These are phyloP conservation scores for Haliclona indistincta DNA, from an alignment of 37 sponge, comb jelly and placozoan species.

Conservation along the genomic window DNA sequence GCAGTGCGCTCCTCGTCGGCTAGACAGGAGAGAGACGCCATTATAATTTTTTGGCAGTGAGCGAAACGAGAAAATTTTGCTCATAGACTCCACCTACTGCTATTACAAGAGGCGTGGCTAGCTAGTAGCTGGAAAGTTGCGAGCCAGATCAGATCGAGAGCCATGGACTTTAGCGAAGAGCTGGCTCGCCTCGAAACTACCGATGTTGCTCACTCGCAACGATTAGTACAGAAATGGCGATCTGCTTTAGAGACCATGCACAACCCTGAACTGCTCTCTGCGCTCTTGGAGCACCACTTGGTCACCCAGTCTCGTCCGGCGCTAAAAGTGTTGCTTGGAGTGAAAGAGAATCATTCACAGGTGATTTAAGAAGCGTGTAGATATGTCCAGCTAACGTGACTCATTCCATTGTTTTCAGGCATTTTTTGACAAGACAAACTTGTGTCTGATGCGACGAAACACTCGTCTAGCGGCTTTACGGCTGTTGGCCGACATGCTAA, in stretches of 20 bases:
- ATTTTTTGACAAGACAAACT: slow-evolving; percentile 65
- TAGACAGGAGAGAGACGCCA: too few species aligned
- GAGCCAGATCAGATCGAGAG: too few species aligned
- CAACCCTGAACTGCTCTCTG: slow-evolving; percentile 50
- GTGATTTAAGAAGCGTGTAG: slow-evolving; percentile 9
- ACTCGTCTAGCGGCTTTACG: slow-evolving; percentile 43
- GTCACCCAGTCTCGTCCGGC: slow-evolving; percentile 47
- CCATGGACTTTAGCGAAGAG: slow-evolving; percentile 33
- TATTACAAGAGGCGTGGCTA: background rate
- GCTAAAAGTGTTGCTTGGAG: slow-evolving; percentile 36
- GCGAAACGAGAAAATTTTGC: too few species aligned
- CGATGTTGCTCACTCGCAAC: slow-evolving; percentile 12
- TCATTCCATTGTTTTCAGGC: slow-evolving; percentile 32
- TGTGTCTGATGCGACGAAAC: slow-evolving; percentile 26
- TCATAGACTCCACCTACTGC: too few species aligned
- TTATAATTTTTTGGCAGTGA: too few species aligned
- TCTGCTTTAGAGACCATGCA: slow-evolving; percentile 5
- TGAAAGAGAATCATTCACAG: slow-evolving; percentile 66
- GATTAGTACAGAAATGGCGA: background rate
- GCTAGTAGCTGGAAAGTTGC: too few species aligned
- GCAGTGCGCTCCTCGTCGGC: slow-evolving; percentile 37
- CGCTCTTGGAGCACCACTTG: slow-evolving; percentile 73
- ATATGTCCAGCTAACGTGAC: background rate
- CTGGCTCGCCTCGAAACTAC: slow-evolving; percentile 35
- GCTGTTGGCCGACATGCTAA: slow-evolving; percentile 57